Conservation (phyloP, 2,888 invertebrate species). For the Microplitis deprimator region DNA sequence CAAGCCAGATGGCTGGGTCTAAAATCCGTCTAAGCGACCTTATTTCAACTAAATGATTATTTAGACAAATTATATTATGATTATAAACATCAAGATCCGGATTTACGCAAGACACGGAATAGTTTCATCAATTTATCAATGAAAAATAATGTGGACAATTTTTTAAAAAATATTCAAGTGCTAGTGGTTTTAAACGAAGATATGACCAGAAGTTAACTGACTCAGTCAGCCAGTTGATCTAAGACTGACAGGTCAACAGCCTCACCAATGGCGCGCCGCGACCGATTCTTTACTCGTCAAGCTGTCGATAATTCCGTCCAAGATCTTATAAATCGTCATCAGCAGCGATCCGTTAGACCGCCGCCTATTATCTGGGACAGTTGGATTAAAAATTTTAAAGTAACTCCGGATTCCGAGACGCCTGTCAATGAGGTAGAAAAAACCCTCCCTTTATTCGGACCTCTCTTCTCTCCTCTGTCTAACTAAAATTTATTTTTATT, state of each 20-base stretch:
- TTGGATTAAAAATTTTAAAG: slow-evolving; percentile 62
- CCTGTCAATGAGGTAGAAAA: slow-evolving; percentile 62
- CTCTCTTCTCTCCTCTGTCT: no score
- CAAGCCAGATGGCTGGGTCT: slow-evolving; percentile 64
- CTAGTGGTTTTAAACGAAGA: not conserved
- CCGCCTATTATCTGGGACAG: slow-evolving; percentile 58
- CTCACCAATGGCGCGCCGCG: slow-evolving; percentile 51
- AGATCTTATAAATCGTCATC: slow-evolving; percentile 30
- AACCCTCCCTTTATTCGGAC: slow-evolving; percentile 2
- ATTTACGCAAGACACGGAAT: not conserved
- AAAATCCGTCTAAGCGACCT: slow-evolving; percentile 51
- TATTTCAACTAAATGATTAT: slow-evolving; percentile 27
- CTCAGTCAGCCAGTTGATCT: slow-evolving; percentile 39
- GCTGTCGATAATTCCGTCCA: slow-evolving; percentile 32
- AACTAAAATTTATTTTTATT: not conserved
- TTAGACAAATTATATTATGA: slow-evolving; percentile 19
- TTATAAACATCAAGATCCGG: not conserved
- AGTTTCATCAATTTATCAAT: no score
- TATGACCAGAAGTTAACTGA: not conserved
- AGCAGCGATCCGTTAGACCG: slow-evolving; percentile 44
- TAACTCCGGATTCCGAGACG: slow-evolving; percentile 64
- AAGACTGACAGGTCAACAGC: slow-evolving; percentile 47
- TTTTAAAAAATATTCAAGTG: not conserved
- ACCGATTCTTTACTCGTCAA: not conserved
- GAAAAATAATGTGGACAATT: not conserved